Evolutionary conservation across 2,797 vertebrate species (phyloP), one percentile per base, ranked within the genome.

Genomic region (Eremophila alpestris): DNA sequence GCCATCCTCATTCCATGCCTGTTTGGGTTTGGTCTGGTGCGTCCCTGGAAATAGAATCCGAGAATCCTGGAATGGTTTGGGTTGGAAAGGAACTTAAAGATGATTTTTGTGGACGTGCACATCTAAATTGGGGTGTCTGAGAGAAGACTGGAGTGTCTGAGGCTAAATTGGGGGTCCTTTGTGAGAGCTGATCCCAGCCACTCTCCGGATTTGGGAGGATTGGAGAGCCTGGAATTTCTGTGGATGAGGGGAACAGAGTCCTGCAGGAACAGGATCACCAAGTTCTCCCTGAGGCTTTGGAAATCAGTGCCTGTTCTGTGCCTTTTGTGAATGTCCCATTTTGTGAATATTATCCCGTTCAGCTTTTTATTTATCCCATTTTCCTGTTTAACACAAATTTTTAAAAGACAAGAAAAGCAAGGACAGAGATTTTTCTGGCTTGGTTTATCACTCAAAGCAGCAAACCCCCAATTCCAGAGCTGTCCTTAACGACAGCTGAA

Each of bases 151-250:
- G 38, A 13, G 34, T 19, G 40, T 22, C 51, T 65, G 46, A 11
- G 14, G 36, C 9, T 77, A 29, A 75, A 49, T 0, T 21, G 8
- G 41, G 62, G 5, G 1, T 26, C 8, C 30, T 13, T 38, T 3
- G 34, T 49, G 29, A 41, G 41, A 70, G 15, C 29, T 34, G 64
- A 36, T 34, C 10, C 45, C 27, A 5, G 8, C 20, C 3, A 0
- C 19, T 8, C 9, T 4, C 49, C 21, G 19, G 36, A 5, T 2
- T 4, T 4, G 30, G 5, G 45, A 30, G 45, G 40, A 43, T 43
- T 54, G 17, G 1, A 24, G 24, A 15, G 23, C n/a, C 43, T 4
- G 3, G 11, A 40, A 54, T 41, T 8, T 86, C 26, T 19, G 0
- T 3, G 52, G 59, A 48, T 19, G 26, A 88, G 19, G 26, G 30